Base-by-base conservation (phyloP, 2,113 vertebrate genomes). In the Amazona vittata region DNA sequence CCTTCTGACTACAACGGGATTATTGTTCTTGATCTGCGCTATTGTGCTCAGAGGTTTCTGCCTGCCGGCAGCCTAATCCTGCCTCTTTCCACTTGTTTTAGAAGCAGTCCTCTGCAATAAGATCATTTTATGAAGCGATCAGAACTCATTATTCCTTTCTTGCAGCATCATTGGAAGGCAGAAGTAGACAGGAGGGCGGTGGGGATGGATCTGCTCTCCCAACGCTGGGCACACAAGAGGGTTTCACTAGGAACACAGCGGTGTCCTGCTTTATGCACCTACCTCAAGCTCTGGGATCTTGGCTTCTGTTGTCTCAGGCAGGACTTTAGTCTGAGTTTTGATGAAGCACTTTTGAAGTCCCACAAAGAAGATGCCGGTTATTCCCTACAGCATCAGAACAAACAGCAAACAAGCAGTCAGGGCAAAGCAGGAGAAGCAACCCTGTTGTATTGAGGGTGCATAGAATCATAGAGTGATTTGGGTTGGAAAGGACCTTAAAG, bases 281-380 rank as follows among this genome's bases (percentile, higher is more conserved):
- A 98, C 98, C 98, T 98, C 98, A 37, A 98, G 97, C 91, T 98
- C 98, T 2, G 98, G 98, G 50, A 97, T 96, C 80, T 98, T 97
- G 75, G 98, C 93, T 82, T 97, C 97, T 39, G 97, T 97, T 0
- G 97, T 97, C 96, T 98, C 97, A 79, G 98, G 98, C 33, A 98
- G 97, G 70, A 98, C 98, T 98, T 98, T 98, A 39, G 97, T 98
- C 90, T 98, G 98, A 68, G 97, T 98, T 97, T 97, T 98, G 96
- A 98, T 98, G 97, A 98, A 98, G 44, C 98, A 98, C 94, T 98
- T 98, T 77, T 98, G 98, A 94, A 98, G 98, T n/a, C 98, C 98
- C 96, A 98, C 97, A 26, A 98, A 98, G 96, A 98, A 98, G 96
- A 98, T 98, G 80, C 98, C 98, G 0, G 98, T 98, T 91, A 98